Evolutionary conservation across 2,888 invertebrate genomes (phyloP), one percentile per base, ranked within the genome.

Genomic region (Cataglyphis livida): DNA sequence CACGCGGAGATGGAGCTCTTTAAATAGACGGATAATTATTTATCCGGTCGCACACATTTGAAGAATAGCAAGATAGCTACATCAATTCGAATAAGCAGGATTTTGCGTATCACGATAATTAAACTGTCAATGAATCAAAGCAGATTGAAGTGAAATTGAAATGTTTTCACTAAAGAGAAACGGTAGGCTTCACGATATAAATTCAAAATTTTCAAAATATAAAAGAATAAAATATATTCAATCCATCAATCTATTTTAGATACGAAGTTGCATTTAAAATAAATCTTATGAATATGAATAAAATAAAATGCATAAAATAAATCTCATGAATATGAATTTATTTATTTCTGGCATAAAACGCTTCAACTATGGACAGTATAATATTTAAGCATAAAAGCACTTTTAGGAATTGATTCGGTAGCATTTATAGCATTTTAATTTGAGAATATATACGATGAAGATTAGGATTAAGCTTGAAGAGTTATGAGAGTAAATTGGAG

Each of bases 111-210:
- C 65, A 62, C 18, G 59, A 3, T 59, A 81, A 85, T 87, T 73
- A 61, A 88, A 87, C 57, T 85, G 85, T 87, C 85, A 87, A 82
- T 78, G 81, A 81, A 85, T 82, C 25, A 10, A 59, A 66, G 74
- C 25, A 1, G 18, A 12, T 59, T 25, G 35, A 44, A 78, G 32
- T 15, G 35, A 44, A 78, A 41, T 15, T 15, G 68, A 28, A 6
- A 2, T 57, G 28, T 68, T 68, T 76, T 41, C n/a, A 28, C 1
- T 4, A 15, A 66, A 41, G 15, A 15, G 9, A 25, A 18, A 10
- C 1, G 7, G 6, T 6, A 59, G 25, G n/a, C n/a, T 51, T 51
- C 51, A n/a, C 7, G n/a, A 59, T 41, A 21, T 18, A 25, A 21
- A 4, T 73, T 2, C 25, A 0, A 21, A 54, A 61, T 41, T 28